phyloP scores from a whole-genome alignment of 2,888 invertebrate genomes.

The Platypus cylindrus region DNA sequence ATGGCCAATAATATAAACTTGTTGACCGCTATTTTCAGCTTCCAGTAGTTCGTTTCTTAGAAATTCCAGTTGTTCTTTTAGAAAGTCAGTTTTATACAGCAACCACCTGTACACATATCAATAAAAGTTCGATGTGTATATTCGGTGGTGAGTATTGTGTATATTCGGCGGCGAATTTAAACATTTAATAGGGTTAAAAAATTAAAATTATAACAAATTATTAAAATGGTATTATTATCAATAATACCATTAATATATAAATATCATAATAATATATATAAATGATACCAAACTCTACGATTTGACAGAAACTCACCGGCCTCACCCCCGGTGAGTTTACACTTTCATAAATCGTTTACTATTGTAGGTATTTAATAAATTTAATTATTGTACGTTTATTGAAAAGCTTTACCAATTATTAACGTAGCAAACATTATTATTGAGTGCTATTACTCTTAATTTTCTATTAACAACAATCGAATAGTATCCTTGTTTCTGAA shows the following conservation, averaged over 20 bases:
- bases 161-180: too few relatives aligned
- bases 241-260: background rate
- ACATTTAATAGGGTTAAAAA: too few relatives aligned
- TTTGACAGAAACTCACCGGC: too few relatives aligned
- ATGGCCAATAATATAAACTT: constrained; percentile 75
- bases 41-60: constrained; percentile 37
- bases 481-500: constrained; percentile 64
- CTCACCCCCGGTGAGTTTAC: too few relatives aligned
- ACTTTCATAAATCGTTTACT: background rate
- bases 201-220: too few relatives aligned
- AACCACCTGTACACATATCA: constrained; percentile 30
- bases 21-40: constrained; percentile 48
- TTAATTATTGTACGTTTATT: constrained; percentile 2
- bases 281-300: too few relatives aligned
- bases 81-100: constrained; percentile 47
- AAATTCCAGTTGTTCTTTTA: constrained; percentile 70
- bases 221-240: constrained; percentile 1
- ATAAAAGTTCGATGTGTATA: too few relatives aligned
- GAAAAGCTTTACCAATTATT: constrained; percentile 48
- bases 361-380: background rate
- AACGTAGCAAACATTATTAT: constrained; percentile 66
- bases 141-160: too few relatives aligned
- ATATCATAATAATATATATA: too few relatives aligned
- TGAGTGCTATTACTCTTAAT: constrained; percentile 60
- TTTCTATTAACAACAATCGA: constrained; percentile 50